These are phyloP conservation scores for Ischnus inquisitorius DNA, from an alignment of 2,888 invertebrate species.

Conservation along the genomic window DNA sequence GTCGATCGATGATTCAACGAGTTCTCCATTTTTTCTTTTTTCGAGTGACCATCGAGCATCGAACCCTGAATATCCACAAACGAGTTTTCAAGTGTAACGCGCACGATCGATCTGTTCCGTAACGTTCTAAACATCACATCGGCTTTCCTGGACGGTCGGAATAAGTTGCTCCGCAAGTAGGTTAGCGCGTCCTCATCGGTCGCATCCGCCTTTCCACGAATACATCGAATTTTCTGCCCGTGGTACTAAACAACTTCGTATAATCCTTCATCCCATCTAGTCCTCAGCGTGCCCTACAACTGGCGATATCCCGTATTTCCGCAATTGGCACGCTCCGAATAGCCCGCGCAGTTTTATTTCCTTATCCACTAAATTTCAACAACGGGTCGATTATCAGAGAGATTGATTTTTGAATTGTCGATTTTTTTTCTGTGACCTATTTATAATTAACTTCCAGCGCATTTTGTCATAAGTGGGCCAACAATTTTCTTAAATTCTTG, in stretches of 20 bases:
- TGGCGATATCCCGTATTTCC: background rate
- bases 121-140: slow-evolving; percentile 67
- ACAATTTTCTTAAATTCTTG: too few relatives aligned
- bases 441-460: too few relatives aligned
- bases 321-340: background rate
- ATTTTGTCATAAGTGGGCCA: too few relatives aligned
- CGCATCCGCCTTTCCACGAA: slow-evolving; percentile 69
- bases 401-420: too few relatives aligned
- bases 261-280: background rate
- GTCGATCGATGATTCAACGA: slow-evolving; percentile 1
- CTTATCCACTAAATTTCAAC: background rate
- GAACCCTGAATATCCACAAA: slow-evolving; percentile 30
- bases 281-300: background rate
- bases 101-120: slow-evolving; percentile 17
- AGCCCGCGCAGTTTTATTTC: background rate
- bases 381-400: too few relatives aligned
- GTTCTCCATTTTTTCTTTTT: background rate
- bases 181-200: slow-evolving; percentile 73
- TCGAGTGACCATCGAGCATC: slow-evolving; percentile 34
- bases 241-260: slow-evolving; percentile 32
- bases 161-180: slow-evolving; percentile 73
- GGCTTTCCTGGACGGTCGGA: slow-evolving; percentile 75
- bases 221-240: slow-evolving; percentile 65
- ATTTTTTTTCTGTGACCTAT: too few relatives aligned
- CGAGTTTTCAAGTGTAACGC: slow-evolving; percentile 40